Base-by-base conservation (phyloP, 2,888 invertebrate species). In the Rhaphigaster nebulosa region DNA sequence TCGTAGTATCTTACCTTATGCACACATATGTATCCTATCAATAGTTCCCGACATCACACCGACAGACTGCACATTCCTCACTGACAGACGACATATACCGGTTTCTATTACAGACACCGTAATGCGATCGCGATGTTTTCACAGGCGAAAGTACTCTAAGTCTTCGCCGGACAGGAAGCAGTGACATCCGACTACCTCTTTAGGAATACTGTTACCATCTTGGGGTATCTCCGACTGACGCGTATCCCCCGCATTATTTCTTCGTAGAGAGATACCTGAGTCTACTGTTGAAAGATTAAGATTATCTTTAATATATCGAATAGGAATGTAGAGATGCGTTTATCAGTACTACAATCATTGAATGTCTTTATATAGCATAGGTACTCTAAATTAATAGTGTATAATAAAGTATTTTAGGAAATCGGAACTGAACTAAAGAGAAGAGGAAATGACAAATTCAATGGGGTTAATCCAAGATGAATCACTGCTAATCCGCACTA, bases 111-210 rank as follows among this genome's bases (percentile, higher is more conserved):
- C 70, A 15, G 34, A 34, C 70, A 76, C 20, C 38, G 70, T 38
- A 76, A 76, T 76, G 38, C 70, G 70, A 76, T 23, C 70, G 70
- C 70, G 70, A 38, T 76, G 70, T 38, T 76, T 76, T 76, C 70
- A 76, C 70, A 23, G 23, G 70, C 70, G 70, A 76, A 76, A 76
- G 70, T 76, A n/a, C 70, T 38, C 70, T 76, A 76, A 76, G 70
- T 76, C 70, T 76, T 76, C 70, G 34, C 34, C 34, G 34, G 34
- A 34, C 70, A 76, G 70, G 70, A 76, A 76, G 70, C 38, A 38
- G 34, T 38, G 70, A 76, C 70, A 76, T 76, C 38, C 70, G 70
- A 76, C 70, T 38, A 76, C 70, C 20, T 38, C 70, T 76, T 38
- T 38, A 76, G 70, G 70, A 76, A 38, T 76, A 76, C 70, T 20